Evolutionary conservation across 2,797 vertebrate genomes (phyloP), one percentile per base, ranked within the genome.

Genomic region (Dendrocincla fuliginosa): DNA sequence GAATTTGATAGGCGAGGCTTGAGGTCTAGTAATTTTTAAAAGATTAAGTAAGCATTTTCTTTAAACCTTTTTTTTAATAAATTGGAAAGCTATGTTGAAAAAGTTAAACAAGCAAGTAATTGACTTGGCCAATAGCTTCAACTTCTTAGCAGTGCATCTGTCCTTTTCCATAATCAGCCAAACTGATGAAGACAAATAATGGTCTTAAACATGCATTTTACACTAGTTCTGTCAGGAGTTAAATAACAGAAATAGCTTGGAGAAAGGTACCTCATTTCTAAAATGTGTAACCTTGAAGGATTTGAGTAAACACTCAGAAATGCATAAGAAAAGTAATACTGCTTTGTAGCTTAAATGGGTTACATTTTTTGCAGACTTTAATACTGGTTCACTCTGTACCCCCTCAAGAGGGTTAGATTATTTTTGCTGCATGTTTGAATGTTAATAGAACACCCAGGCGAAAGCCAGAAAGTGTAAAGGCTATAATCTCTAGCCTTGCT

Each of bases 401-500:
- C n/a, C 60, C 41, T 86, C 68, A 67, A 53, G 28, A 81, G 61
- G 37, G 37, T 33, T 96, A 74, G 15, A 49, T 90, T 63, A 67
- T 81, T 77, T 79, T 82, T 20, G 37, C 63, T 79, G 50, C 24
- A 12, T 47, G 24, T 92, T 88, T 87, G 52, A 73, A 23, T 75
- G 57, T 90, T 93, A 77, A 50, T 63, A 71, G 93, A 80, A 68
- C 44, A 90, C 27, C 18, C 44, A 82, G n/a, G 88, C 59, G 93
- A 95, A 95, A 75, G 32, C 60, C 9, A 11, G 74, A 27, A 86
- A 70, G 14, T 50, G 25, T 56, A 79, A 96, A 95, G 93, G 79
- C 95, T 95, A 14, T 77, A 37, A 53, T 59, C 33, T 74, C 70
- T 65, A 89, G 74, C 89, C 89, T 92, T 84, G 67, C 37, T 95